Evolutionary conservation across 1,140 invertebrate species (phyloP), one percentile per base, ranked within the genome.

Genomic region (Parasteatoda tepidariorum): DNA sequence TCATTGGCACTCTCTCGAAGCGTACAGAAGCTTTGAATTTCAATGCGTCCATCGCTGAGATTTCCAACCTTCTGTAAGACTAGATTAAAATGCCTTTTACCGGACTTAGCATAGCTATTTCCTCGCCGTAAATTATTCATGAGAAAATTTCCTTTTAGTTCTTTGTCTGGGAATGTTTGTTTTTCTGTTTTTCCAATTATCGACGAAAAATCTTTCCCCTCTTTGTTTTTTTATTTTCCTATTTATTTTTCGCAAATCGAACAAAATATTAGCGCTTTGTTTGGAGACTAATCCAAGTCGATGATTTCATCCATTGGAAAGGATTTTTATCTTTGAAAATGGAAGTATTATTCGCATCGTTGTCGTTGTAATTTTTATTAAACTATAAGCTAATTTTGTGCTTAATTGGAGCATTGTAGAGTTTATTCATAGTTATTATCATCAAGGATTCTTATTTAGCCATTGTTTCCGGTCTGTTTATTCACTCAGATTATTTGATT

Each of bases 81-180:
- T 71, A 71, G 67, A 71, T 71, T 71, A 71, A 71, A 22, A 33
- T 41, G 34, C 64, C n/a, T 67, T 41, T 67, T 18, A 31, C 38
- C 30, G 30, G 28, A 15, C 28, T 54, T n/a, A 5, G 9, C 18
- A 41, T 55, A 33, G 31, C 55, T 11, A 41, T 71, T 55, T 30
- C 24, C 22, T 13, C 18, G 28, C 13, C 41, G 26, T 54, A 54
- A 71, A 41, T 71, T 71, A 71, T 71, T 71, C 67, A 71, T 71
- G 67, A 55, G 67, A 71, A 71, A 71, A 71, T n/a, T 71, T 41
- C 24, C 24, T 13, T 48, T 13, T 13, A 18, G 18, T 71, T 55
- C 67, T 59, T 22, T 38, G 38, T 71, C 55, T 71, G 67, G n/a
- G n/a, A n/a, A n/a, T n/a, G n/a, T n/a, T n/a, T n/a, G n/a, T n/a